phyloP scores from a whole-genome alignment of 1,140 invertebrate species.

The Leptinotarsa undecemlineata region DNA sequence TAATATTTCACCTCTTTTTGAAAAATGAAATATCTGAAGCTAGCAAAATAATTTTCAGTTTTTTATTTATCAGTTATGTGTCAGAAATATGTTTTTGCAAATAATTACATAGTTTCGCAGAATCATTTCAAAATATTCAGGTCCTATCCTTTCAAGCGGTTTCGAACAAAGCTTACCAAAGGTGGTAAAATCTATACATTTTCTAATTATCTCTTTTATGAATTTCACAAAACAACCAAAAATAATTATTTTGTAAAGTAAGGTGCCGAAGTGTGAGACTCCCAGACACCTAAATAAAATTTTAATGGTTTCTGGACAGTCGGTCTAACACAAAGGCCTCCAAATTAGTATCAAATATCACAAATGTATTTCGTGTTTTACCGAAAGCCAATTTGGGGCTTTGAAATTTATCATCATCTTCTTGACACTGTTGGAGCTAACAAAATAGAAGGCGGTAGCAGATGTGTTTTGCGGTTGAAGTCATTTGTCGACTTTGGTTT shows the following conservation, averaged over 20 bases:
- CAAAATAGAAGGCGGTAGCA: conserved; percentile 8
- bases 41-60: no score
- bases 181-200: neutral
- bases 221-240: conserved; percentile 12
- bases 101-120: no score
- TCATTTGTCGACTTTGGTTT: conserved; percentile 7
- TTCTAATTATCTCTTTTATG: neutral
- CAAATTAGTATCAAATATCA: conserved; percentile 32
- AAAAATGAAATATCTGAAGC: no score
- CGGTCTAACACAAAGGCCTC: conserved; percentile 20
- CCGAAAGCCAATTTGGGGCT: conserved; percentile 18
- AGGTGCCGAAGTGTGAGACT: conserved; percentile 25
- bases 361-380: conserved; percentile 22
- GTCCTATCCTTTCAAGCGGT: neutral
- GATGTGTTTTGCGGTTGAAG: conserved; percentile 13
- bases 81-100: no score
- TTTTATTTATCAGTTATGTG: no score
- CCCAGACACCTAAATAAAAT: conserved; percentile 25
- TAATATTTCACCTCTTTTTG: no score
- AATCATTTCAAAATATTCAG: no score
- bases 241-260: conserved; percentile 6
- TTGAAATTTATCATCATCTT: conserved; percentile 23
- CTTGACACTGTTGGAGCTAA: conserved; percentile 12
- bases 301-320: conserved; percentile 23
- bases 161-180: neutral